A percentile compares a stretch with the other conserved stretches of the same genome.
phyloP scores from a whole-genome alignment of 30 jellyfish, hydroid and myxozoan species.

The Aurelia sp. region DNA sequence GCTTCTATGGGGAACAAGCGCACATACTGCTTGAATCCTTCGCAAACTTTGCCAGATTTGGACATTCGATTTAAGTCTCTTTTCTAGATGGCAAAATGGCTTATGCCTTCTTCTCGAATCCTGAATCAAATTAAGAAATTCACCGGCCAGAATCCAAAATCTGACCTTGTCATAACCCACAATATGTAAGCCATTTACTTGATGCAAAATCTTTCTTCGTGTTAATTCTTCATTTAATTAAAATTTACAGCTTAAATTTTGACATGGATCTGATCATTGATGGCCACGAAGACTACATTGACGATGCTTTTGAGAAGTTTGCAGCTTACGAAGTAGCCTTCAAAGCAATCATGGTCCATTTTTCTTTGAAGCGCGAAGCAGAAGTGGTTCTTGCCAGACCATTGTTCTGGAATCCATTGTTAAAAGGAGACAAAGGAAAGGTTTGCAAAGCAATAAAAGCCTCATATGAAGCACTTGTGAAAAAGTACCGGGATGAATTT shows the following conservation, averaged over 20 bases:
- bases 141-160: too few species aligned
- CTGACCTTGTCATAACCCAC: too few species aligned
- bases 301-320: conserved; percentile 61
- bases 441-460: conserved; percentile 58
- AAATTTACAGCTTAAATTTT: background rate
- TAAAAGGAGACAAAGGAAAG: conserved; percentile 76
- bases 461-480: conserved; percentile 46
- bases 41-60: too few species aligned
- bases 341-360: conserved; percentile 57
- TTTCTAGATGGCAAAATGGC: too few species aligned
- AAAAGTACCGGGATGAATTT: conserved; percentile 68
- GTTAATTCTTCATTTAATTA: too few species aligned
- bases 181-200: too few species aligned
- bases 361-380: conserved; percentile 67
- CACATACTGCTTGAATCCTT: too few species aligned
- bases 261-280: conserved; percentile 57
- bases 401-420: conserved; percentile 67
- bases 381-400: conserved; percentile 83
- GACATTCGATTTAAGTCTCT: too few species aligned
- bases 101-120: too few species aligned
- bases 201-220: too few species aligned
- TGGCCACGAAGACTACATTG: conserved; percentile 56
- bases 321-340: conserved; percentile 32
- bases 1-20: too few species aligned
- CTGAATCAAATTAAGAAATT: too few species aligned